Evolutionary conservation across 2,888 invertebrate genomes (phyloP).

Genomic region (Heliconius erato): DNA sequence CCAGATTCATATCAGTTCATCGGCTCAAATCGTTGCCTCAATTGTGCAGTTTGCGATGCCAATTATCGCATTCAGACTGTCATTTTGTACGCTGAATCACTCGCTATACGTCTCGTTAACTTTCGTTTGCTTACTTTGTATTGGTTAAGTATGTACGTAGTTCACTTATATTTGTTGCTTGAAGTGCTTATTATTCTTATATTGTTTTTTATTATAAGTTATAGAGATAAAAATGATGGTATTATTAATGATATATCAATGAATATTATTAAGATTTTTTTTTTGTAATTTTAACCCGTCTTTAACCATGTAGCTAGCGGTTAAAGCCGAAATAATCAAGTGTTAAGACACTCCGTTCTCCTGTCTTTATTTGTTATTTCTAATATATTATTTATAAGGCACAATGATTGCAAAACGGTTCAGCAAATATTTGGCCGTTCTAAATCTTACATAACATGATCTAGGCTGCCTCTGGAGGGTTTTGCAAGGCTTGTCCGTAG

Average conservation of each 20-base stretch:
- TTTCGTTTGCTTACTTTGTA: slow-evolving; percentile 35
- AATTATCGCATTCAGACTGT: slow-evolving; percentile 72
- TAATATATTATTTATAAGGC: not conserved
- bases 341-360: not conserved
- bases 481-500: slow-evolving; percentile 79
- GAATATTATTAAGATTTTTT: not conserved
- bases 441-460: slow-evolving; percentile 32
- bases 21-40: slow-evolving; percentile 73
- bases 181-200: not conserved
- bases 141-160: slow-evolving; percentile 10
- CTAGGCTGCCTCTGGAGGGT: slow-evolving; percentile 59
- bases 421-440: slow-evolving; percentile 21
- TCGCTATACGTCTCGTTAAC: slow-evolving; percentile 62
- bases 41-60: slow-evolving; percentile 72
- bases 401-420: slow-evolving; percentile 1
- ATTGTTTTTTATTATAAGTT: not conserved
- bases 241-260: not conserved
- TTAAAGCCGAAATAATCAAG: too few relatives aligned
- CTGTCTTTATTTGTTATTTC: not conserved
- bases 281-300: too few relatives aligned
- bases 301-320: too few relatives aligned
- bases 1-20: slow-evolving; percentile 62
- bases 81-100: slow-evolving; percentile 67
- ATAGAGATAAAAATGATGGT: too few relatives aligned
- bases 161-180: not conserved